Percentiles rank a stretch among this genome's conserved stretches.
phyloP scores from a whole-genome alignment of 2,797 vertebrate species.

The Enteromius thamalakanensis region DNA sequence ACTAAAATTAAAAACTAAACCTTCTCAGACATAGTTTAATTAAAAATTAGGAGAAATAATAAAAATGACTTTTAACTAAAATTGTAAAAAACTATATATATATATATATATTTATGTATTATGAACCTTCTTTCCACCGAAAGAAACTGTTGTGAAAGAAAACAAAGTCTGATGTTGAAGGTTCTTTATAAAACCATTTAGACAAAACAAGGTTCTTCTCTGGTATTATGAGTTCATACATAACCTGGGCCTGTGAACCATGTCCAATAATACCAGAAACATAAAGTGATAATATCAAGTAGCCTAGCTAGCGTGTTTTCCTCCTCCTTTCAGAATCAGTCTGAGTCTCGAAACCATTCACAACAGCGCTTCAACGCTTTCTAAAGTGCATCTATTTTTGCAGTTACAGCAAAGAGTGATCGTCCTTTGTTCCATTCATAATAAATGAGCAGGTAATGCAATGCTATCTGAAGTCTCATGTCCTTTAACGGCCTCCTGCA shows the following conservation, averaged over 20 bases:
- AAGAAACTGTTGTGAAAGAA: too few relatives aligned
- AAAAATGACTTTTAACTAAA: background rate
- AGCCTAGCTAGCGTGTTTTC: background rate
- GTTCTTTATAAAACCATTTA: too few relatives aligned
- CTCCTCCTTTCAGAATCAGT: background rate
- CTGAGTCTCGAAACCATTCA: background rate
- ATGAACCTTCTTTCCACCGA: too few relatives aligned
- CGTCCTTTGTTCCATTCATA: constrained; percentile 54
- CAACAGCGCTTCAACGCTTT: constrained; percentile 41
- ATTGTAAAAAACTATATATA: background rate
- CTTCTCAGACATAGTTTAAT: background rate
- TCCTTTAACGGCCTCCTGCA: constrained; percentile 57
- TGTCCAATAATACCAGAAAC: background rate
- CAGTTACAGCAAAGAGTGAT: constrained; percentile 53
- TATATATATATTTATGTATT: too few relatives aligned
- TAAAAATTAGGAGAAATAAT: background rate
- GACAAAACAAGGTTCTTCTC: too few relatives aligned
- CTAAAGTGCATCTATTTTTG: constrained; percentile 53
- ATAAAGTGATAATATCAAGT: background rate
- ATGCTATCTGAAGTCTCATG: constrained; percentile 53
- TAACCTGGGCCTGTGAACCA: too few relatives aligned
- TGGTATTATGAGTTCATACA: too few relatives aligned
- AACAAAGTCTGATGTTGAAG: too few relatives aligned
- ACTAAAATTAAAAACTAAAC: background rate
- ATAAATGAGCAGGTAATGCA: constrained; percentile 56